Evolutionary conservation across 2,113 vertebrate genomes (phyloP), one percentile per base, ranked within the genome.

Genomic region (Sapajus apella): DNA sequence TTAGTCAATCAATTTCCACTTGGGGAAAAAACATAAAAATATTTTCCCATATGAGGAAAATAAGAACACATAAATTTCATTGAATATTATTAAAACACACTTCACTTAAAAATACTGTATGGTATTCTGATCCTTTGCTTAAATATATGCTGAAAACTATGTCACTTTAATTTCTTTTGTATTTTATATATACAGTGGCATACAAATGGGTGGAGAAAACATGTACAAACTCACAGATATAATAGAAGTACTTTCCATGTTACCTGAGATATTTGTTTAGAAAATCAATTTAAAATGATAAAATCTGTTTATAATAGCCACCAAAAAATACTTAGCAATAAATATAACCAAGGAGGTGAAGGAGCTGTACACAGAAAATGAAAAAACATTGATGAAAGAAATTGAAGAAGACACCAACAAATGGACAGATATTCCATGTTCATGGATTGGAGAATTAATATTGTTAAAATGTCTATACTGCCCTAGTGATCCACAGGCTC

Each of bases 81-180:
- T 89, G 11, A 77, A 81, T 81, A 84, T 30, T 47, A n/a, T 25
- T 47, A n/a, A 84, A 73, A 47, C 0, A 64, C 10, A 89, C 17
- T 55, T 87, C 43, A 90, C 37, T 76, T 40, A 50, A 1, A 93
- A 37, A 89, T 88, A 91, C 21, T 66, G 1, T n/a, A 8, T 18
- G 27, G 90, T 52, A 1, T 82, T 61, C 58, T 89, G 95, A 50
- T 21, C 13, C 9, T 94, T 30, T 94, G 7, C 1, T 92, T 93
- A 91, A 87, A 95, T 6, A 50, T 94, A 77, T 55, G 80, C 89
- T 96, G 91, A 17, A 84, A 86, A 95, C 96, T 75, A 52, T 8
- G 70, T n/a, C 45, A 82, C 68, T 61, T 73, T 70, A 73, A 50
- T 56, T 73, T 86, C 58, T 93, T 82, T 93, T 79, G 0, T 70